phyloP scores from a whole-genome alignment of 1,140 invertebrate species.

The Zaprionus gabonicus region DNA sequence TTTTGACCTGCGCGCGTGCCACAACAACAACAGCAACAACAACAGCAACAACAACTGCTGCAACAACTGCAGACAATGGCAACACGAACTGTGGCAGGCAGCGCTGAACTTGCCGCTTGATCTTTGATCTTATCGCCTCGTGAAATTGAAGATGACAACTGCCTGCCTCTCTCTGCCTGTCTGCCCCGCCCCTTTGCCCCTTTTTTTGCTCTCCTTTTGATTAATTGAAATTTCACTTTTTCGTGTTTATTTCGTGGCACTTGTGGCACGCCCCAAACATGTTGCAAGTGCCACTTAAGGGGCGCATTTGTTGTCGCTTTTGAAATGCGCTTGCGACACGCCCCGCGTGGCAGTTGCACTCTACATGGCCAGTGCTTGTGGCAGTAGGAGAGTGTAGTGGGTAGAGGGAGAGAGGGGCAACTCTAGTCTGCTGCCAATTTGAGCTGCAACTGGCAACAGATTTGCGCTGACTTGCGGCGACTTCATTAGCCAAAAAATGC shows the following conservation, averaged over 20 bases:
- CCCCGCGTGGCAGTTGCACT: slow-evolving; percentile 51
- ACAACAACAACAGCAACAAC: slow-evolving; percentile 42
- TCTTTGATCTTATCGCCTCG: slow-evolving; percentile 69
- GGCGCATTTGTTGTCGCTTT: slow-evolving; percentile 65
- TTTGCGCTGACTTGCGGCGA: background rate
- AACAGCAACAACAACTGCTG: slow-evolving; percentile 6
- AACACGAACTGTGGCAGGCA: slow-evolving; percentile 49
- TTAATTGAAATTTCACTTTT: slow-evolving; percentile 74
- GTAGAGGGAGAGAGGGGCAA: background rate
- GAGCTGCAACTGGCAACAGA: no score
- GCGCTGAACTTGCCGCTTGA: slow-evolving; percentile 56
- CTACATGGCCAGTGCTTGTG: background rate
- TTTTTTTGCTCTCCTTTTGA: slow-evolving; percentile 16
- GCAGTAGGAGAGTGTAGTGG: background rate
- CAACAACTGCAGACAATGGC: slow-evolving; percentile 49
- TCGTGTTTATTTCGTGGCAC: slow-evolving; percentile 51
- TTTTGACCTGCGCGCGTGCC: slow-evolving; percentile 74
- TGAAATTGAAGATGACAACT: slow-evolving; percentile 23
- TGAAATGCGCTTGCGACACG: slow-evolving; percentile 59
- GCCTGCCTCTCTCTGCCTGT: background rate
- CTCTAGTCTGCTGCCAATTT: slow-evolving; percentile 16
- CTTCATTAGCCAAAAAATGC: slow-evolving; percentile 35
- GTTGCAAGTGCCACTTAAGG: slow-evolving; percentile 75
- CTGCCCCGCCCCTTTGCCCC: background rate
- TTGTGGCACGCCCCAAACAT: slow-evolving; percentile 66